phyloP scores from a whole-genome alignment of 2,797 vertebrate genomes.

The Clarias fuscus region DNA sequence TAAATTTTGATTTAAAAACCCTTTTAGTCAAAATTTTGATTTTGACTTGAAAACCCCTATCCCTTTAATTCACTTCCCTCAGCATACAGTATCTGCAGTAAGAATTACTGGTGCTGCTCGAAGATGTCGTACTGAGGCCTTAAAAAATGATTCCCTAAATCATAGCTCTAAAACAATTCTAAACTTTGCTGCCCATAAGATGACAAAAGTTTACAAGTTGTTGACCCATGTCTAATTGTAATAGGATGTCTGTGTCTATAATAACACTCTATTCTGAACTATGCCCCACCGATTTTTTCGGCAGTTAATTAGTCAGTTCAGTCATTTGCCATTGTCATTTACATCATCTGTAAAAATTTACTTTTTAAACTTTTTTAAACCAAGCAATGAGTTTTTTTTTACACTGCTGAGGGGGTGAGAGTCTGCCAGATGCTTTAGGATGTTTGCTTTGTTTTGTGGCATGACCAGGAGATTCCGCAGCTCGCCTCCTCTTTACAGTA shows the following conservation, averaged over 20 bases:
- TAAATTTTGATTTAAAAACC: no score
- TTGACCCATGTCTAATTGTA: background rate
- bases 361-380: background rate
- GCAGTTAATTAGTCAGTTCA: background rate
- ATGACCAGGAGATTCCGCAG: no score
- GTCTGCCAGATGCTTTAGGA: no score
- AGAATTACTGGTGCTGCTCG: constrained; percentile 9
- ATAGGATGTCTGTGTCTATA: background rate
- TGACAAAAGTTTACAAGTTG: background rate
- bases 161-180: background rate
- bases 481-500: no score
- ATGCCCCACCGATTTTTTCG: background rate
- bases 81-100: background rate
- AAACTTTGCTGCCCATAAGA: background rate
- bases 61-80: background rate
- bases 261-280: background rate
- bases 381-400: background rate
- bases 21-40: no score
- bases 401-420: no score
- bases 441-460: no score
- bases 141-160: background rate
- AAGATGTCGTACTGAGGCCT: constrained; percentile 14
- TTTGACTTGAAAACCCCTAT: no score
- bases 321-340: constrained; percentile 15
- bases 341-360: background rate